A percentile compares a stretch with the other conserved stretches of the same genome.
These are phyloP conservation scores for Platalea minor DNA, from an alignment of 2,797 vertebrate genomes.

Conservation along the genomic window DNA sequence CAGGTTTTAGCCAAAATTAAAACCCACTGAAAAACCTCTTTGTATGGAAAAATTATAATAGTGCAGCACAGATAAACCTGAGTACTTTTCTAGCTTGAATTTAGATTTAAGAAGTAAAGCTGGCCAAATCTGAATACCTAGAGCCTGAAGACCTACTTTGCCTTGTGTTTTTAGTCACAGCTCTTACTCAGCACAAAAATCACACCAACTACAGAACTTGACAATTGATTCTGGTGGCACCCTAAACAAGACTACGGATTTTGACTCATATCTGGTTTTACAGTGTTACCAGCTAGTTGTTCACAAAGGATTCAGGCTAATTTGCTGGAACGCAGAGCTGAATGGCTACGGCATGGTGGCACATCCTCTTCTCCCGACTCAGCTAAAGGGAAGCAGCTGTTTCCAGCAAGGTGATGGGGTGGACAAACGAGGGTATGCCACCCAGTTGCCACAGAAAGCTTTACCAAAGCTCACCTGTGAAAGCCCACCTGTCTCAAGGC, in stretches of 20 bases:
- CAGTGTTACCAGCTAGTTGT: background rate
- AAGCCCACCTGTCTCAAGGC: background rate
- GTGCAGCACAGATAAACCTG: background rate
- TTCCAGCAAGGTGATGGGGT: background rate
- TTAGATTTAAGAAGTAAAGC: background rate
- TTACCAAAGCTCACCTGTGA: background rate
- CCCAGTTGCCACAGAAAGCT: background rate
- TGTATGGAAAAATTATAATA: background rate
- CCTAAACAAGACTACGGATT: background rate
- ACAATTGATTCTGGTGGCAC: background rate
- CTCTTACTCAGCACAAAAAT: background rate
- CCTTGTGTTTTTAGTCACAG: background rate
- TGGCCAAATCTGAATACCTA: background rate
- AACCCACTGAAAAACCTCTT: background rate
- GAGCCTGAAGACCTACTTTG: background rate
- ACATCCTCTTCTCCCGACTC: background rate
- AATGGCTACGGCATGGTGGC: rapidly evolving
- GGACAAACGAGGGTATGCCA: background rate
- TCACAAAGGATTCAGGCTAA: background rate
- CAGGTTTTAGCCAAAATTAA: background rate
- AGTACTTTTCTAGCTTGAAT: background rate
- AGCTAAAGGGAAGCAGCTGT: background rate
- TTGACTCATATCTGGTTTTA: background rate
- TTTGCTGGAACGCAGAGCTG: background rate
- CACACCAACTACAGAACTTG: background rate